Conservation (phyloP, 2,888 invertebrate genomes). For the Timandra comae region DNA sequence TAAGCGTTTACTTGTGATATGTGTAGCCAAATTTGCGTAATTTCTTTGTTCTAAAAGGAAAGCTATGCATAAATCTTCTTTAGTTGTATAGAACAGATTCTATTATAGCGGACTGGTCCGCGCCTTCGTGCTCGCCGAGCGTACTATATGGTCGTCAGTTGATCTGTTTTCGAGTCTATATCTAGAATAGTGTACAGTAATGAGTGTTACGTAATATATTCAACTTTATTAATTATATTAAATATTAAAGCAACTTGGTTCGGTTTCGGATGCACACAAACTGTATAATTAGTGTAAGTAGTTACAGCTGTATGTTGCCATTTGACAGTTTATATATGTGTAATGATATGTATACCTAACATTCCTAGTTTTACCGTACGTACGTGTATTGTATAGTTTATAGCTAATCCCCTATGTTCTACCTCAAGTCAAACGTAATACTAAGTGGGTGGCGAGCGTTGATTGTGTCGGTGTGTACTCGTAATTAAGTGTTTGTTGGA, state of each 20-base stretch:
- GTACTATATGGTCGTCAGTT: constrained; percentile 32
- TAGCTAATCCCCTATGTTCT: constrained; percentile 69
- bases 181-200: constrained; percentile 30
- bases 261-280: constrained; percentile 40
- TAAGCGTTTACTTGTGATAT: constrained; percentile 76
- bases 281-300: constrained; percentile 55
- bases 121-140: constrained; percentile 26
- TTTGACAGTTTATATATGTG: constrained; percentile 56
- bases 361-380: constrained; percentile 69
- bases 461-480: constrained; percentile 22
- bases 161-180: constrained; percentile 44
- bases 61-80: constrained; percentile 68
- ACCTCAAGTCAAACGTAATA: constrained; percentile 70
- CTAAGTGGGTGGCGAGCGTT: constrained; percentile 62
- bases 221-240: not conserved
- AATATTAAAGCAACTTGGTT: constrained; percentile 23
- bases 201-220: constrained; percentile 26
- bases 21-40: constrained; percentile 76
- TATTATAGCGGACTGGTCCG: constrained; percentile 34
- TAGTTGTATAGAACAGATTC: constrained; percentile 43
- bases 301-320: constrained; percentile 68
- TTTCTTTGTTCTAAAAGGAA: constrained; percentile 76
- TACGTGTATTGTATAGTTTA: constrained; percentile 42
- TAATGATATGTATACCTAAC: too few relatives aligned
- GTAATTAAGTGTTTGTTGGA: constrained; percentile 8